A percentile compares a stretch with the other conserved stretches of the same genome.
Evolutionary conservation across 2,888 invertebrate species (phyloP).

Genomic region (Leptinotarsa tumamoca): DNA sequence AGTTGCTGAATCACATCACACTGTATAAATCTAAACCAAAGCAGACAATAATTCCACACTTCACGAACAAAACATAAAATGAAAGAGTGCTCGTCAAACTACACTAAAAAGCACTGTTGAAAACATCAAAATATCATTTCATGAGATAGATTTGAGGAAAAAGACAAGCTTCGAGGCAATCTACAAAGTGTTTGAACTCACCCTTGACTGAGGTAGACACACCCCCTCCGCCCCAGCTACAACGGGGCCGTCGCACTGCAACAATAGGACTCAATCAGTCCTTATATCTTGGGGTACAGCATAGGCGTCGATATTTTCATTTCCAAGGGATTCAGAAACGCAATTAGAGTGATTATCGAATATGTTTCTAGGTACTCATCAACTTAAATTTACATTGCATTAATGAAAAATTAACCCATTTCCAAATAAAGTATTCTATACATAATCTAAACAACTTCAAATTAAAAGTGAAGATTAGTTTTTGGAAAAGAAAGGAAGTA

Average conservation of each 20-base stretch:
- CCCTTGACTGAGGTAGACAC: conserved; percentile 65
- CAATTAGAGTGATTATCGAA: no score
- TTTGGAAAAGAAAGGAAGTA: no score
- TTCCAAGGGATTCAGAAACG: neutral
- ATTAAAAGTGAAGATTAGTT: no score
- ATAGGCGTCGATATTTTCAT: neutral
- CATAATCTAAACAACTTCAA: no score
- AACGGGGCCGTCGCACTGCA: conserved; percentile 65
- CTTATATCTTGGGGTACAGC: conserved; percentile 28
- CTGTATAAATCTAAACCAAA: neutral
- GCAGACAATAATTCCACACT: neutral
- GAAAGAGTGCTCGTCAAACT: conserved; percentile 24
- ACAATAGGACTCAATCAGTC: conserved; percentile 49
- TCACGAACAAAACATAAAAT: conserved; percentile 13
- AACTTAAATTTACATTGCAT: no score
- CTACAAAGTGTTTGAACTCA: conserved; percentile 56
- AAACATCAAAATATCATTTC: conserved; percentile 32
- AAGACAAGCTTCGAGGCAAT: conserved; percentile 38
- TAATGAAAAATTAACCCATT: no score
- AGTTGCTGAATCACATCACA: no score
- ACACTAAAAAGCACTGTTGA: conserved; percentile 31
- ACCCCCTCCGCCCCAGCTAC: conserved; percentile 64
- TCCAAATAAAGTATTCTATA: no score
- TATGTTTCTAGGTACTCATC: no score
- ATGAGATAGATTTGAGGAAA: conserved; percentile 22